These are phyloP conservation scores for Argyra leucocephala DNA, from an alignment of 2,888 invertebrate genomes.

Conservation along the genomic window DNA sequence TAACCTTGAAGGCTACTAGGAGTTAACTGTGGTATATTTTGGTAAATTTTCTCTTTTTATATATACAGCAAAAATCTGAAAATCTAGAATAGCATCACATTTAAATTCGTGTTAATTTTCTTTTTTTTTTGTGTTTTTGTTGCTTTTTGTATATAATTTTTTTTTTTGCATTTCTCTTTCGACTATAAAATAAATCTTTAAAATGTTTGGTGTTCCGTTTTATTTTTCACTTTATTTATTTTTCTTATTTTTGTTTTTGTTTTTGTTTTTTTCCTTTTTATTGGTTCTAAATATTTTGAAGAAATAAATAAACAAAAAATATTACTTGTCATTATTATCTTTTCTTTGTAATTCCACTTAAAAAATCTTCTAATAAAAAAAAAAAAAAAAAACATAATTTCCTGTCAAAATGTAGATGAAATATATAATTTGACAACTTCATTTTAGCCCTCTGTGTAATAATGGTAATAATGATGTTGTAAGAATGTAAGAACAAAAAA, in stretches of 20 bases:
- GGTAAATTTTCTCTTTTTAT: not conserved
- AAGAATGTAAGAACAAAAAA: not conserved
- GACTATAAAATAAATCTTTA: not conserved
- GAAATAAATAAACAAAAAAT: not conserved
- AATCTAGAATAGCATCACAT: no score
- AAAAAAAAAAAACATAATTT: not conserved
- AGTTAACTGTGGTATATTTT: not conserved
- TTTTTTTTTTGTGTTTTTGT: not conserved
- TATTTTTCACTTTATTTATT: not conserved
- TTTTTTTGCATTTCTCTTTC: not conserved
- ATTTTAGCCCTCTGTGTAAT: not conserved
- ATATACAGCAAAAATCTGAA: not conserved
- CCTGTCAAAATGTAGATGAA: not conserved
- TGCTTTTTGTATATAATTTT: no score
- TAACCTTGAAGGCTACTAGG: not conserved
- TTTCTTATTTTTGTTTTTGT: not conserved
- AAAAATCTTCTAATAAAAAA: not conserved
- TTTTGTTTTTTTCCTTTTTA: not conserved
- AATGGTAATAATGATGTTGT: no score
- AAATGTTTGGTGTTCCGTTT: not conserved
- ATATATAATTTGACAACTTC: not conserved
- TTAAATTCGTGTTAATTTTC: not conserved
- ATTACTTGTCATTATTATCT: no score
- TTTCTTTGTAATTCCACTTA: not conserved
- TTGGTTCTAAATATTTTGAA: not conserved